These are phyloP conservation scores for Ascidia mentula DNA, from an alignment of 23 tunicate species.

Conservation along the genomic window DNA sequence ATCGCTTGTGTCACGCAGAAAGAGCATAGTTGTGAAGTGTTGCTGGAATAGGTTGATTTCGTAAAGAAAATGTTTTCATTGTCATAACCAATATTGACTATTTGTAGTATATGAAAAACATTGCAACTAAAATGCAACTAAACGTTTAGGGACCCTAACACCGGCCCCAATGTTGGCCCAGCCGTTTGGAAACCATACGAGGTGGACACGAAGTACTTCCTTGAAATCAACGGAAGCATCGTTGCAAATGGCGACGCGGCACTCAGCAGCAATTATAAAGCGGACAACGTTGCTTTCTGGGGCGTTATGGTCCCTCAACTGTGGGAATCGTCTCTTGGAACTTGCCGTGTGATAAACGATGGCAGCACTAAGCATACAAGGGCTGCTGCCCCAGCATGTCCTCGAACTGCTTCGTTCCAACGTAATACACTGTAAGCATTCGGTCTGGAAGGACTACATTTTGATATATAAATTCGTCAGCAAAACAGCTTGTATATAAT, in stretches of 20 bases:
- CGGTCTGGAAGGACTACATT: too few species aligned
- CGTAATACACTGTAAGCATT: constrained; percentile 37
- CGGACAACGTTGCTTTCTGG: constrained; percentile 46
- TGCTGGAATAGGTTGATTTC: too few species aligned
- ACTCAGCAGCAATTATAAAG: constrained; percentile 19
- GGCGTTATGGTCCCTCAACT: constrained; percentile 31
- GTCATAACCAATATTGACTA: too few species aligned
- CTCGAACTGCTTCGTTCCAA: constrained; percentile 19
- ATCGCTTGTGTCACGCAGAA: too few species aligned
- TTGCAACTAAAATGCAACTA: too few species aligned
- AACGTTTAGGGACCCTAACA: constrained; percentile 59
- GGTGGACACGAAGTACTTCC: constrained; percentile 17
- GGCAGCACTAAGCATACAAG: background rate
- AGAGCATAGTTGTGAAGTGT: too few species aligned
- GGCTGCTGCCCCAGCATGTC: constrained; percentile 12
- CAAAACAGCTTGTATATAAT: too few species aligned
- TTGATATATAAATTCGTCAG: too few species aligned
- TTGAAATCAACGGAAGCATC: constrained; percentile 60
- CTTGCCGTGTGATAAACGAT: background rate
- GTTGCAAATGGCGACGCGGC: constrained; percentile 31
- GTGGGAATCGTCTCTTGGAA: constrained; percentile 24
- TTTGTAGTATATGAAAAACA: too few species aligned
- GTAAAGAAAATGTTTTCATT: too few species aligned
- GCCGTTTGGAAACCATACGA: constrained; percentile 46
- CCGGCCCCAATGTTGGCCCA: constrained; percentile 29